These are phyloP conservation scores for Manis pentadactyla DNA, from an alignment of 2,797 vertebrate genomes.

Conservation along the genomic window DNA sequence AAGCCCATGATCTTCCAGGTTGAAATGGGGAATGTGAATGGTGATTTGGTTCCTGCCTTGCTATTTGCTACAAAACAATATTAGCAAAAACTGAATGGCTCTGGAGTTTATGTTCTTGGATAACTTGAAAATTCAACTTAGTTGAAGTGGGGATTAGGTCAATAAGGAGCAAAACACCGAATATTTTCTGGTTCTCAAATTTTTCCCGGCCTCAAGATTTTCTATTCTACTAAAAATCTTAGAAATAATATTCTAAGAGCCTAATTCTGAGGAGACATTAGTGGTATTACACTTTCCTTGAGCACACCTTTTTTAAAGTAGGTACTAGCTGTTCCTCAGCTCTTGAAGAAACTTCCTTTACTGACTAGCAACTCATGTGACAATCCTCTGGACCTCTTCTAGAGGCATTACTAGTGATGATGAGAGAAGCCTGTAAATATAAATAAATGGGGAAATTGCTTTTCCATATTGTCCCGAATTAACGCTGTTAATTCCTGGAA, in stretches of 20 bases:
- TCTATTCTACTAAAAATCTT: background rate
- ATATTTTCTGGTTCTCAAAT: background rate
- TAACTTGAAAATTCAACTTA: background rate
- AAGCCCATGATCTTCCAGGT: background rate
- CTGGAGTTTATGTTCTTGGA: background rate
- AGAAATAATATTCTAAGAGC: slow-evolving; percentile 3
- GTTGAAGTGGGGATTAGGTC: background rate
- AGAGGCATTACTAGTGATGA: background rate
- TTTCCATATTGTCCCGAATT: background rate
- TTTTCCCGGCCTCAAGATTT: background rate
- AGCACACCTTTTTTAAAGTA: background rate
- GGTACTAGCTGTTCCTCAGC: background rate
- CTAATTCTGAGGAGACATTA: background rate
- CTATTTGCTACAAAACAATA: slow-evolving; percentile 34
- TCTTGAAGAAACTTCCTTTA: background rate
- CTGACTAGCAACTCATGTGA: background rate
- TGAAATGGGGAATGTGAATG: slow-evolving; percentile 38
- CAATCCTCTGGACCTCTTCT: background rate
- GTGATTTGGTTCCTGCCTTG: slow-evolving; percentile 38
- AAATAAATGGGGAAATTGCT: background rate
- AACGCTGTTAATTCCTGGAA: background rate
- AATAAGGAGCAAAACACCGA: background rate
- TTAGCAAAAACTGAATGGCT: background rate
- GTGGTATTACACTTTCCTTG: background rate
- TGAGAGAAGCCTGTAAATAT: background rate